Evolutionary conservation across 2,113 vertebrate species (phyloP), one percentile per base, ranked within the genome.

Genomic region (Crypturellus undulatus): DNA sequence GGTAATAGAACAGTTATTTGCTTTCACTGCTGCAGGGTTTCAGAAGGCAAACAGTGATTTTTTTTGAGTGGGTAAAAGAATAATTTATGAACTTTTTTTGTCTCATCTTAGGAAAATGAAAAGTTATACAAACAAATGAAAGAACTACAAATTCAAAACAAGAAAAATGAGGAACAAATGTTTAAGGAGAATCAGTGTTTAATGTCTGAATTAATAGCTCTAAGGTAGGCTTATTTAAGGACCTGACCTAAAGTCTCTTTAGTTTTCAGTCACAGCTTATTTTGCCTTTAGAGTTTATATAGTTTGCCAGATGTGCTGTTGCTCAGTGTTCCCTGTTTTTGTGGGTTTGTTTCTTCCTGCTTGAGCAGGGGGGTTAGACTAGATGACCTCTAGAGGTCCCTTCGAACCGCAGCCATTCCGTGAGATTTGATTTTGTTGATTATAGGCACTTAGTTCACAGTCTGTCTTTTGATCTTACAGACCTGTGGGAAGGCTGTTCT

Each of bases 131-230:
- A 97, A 69, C 98, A 99, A 97, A 97, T 99, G 87, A 99, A 99
- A 97, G 97, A 98, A 28, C 98, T 99, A 75, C 98, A 99, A 94
- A 96, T 97, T 21, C 92, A 98, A 95, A 99, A 97, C 89, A 99
- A 98, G 94, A 98, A 97, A 94, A 99, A 98, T 0, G 98, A 99
- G 83, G 99, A 99, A 51, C 97, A n/a, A 91, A 99, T 99, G 99
- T 99, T 99, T 92, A 97, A 97, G 72, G 99, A 99, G 93, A 99
- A 99, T 97, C 98, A 99, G 78, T 95, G 91, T 84, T 98, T 99
- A 94, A 98, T 97, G 78, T 97, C 96, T 40, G 98, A 99, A 93
- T 96, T 99, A 84, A 79, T 89, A 26, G 90, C 96, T 9, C 89
- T 98, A 91, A 98, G 98, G 99, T 99, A 96, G 94, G 98, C 88